Percentiles rank a stretch among this genome's conserved stretches.
These are phyloP conservation scores for Mystacides longicornis DNA, from an alignment of 2,888 invertebrate genomes.

Conservation along the genomic window DNA sequence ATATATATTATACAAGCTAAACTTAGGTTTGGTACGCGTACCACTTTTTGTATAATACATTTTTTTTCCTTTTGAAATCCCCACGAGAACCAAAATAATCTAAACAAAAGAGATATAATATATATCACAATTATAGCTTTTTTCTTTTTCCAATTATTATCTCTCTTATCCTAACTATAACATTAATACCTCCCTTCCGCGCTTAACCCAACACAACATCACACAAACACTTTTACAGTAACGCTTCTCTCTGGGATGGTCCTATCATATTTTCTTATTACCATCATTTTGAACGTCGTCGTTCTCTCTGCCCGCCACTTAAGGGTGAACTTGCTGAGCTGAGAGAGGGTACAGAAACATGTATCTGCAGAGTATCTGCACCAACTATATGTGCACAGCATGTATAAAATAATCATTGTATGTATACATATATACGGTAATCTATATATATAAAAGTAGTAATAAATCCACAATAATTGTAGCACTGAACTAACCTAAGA, in stretches of 20 bases:
- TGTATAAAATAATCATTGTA: background rate
- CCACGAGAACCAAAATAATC: slow-evolving; percentile 10
- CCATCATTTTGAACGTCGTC: too few species aligned
- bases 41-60: background rate
- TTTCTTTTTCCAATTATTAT: background rate
- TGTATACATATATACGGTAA: background rate
- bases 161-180: background rate
- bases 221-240: too few species aligned
- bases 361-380: background rate
- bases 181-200: background rate
- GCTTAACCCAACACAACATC: background rate
- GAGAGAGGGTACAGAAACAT: too few species aligned
- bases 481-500: slow-evolving; percentile 14
- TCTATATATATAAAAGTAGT: slow-evolving; percentile 9
- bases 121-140: slow-evolving; percentile 15
- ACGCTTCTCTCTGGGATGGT: too few species aligned
- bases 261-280: too few species aligned
- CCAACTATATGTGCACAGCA: background rate
- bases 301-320: too few species aligned
- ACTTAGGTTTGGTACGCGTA: background rate
- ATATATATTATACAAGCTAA: background rate
- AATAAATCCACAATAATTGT: slow-evolving; percentile 8
- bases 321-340: too few species aligned
- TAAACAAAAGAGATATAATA: slow-evolving; percentile 4
- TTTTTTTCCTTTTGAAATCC: too few species aligned